These are phyloP conservation scores for Micromesistius poutassou DNA, from an alignment of 2,797 vertebrate genomes.

Conservation along the genomic window DNA sequence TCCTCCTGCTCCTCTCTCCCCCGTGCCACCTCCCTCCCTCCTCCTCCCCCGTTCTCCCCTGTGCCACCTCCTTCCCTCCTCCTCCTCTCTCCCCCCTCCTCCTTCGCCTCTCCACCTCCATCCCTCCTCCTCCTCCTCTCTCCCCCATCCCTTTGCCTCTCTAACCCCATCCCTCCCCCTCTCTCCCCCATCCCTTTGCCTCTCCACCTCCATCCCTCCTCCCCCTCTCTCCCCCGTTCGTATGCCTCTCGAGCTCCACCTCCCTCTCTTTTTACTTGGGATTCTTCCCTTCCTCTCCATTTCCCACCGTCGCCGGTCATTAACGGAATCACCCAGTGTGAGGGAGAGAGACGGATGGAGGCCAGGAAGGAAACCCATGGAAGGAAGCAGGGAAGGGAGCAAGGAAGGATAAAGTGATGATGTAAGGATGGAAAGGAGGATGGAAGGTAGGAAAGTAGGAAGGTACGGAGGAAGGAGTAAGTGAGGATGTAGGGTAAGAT, in stretches of 20 bases:
- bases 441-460: slow-evolving; percentile 25
- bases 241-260: neutral
- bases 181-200: neutral
- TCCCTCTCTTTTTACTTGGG: neutral
- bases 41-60: neutral
- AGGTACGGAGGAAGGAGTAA: neutral
- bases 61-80: neutral
- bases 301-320: neutral
- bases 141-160: slow-evolving; percentile 6
- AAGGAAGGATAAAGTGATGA: slow-evolving; percentile 27
- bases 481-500: slow-evolving; percentile 40
- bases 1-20: slow-evolving; percentile 4
- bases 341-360: slow-evolving; percentile 8
- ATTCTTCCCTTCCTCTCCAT: too few relatives aligned
- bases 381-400: slow-evolving; percentile 36
- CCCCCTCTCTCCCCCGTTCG: neutral
- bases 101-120: slow-evolving; percentile 14
- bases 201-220: slow-evolving; percentile 15
- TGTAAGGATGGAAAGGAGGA: slow-evolving; percentile 28
- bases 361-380: neutral
- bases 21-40: neutral
- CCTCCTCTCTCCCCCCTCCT: neutral
- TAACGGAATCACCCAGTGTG: slow-evolving; percentile 41
- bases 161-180: neutral
- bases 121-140: slow-evolving; percentile 1